Evolutionary conservation across 1,140 invertebrate genomes (phyloP).

Genomic region (Ectropis grisescens): DNA sequence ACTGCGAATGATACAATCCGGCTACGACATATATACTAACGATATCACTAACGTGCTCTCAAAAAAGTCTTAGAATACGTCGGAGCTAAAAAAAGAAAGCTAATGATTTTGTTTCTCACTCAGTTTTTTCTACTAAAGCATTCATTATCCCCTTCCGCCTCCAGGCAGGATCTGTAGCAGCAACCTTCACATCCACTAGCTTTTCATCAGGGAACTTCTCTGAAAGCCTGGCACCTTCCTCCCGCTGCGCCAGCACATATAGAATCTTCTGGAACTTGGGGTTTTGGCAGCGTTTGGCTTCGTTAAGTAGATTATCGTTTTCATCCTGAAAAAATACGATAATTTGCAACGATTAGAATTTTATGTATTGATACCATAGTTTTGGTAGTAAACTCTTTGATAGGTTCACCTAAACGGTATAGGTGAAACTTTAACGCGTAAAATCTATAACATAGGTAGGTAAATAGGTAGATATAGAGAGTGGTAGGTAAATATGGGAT

Average conservation of each 20-base stretch:
- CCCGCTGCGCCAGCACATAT: conserved; percentile 70
- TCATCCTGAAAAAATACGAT: conserved; percentile 36
- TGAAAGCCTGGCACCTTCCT: conserved; percentile 66
- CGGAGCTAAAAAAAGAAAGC: too few relatives aligned
- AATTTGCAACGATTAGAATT: too few relatives aligned
- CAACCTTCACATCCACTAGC: conserved; percentile 73
- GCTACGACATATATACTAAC: too few relatives aligned
- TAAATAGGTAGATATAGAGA: too few relatives aligned
- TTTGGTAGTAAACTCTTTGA: not conserved
- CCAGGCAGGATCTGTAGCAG: conserved; percentile 75
- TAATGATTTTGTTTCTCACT: too few relatives aligned
- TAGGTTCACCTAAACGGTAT: too few relatives aligned
- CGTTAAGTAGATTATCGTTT: conserved; percentile 22
- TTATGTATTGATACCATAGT: not conserved
- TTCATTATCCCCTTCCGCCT: conserved; percentile 76
- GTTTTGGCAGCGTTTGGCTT: conserved; percentile 60
- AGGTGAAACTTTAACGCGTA: too few relatives aligned
- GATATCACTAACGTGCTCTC: too few relatives aligned
- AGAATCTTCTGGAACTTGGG: conserved; percentile 75
- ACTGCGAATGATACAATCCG: too few relatives aligned
- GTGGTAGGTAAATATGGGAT: too few relatives aligned
- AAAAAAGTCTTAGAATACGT: too few relatives aligned
- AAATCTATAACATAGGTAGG: too few relatives aligned
- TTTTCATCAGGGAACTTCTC: conserved; percentile 71
- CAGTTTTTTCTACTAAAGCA: conserved; percentile 71